phyloP scores from a whole-genome alignment of 2,113 vertebrate genomes.

The Microtus montanus region DNA sequence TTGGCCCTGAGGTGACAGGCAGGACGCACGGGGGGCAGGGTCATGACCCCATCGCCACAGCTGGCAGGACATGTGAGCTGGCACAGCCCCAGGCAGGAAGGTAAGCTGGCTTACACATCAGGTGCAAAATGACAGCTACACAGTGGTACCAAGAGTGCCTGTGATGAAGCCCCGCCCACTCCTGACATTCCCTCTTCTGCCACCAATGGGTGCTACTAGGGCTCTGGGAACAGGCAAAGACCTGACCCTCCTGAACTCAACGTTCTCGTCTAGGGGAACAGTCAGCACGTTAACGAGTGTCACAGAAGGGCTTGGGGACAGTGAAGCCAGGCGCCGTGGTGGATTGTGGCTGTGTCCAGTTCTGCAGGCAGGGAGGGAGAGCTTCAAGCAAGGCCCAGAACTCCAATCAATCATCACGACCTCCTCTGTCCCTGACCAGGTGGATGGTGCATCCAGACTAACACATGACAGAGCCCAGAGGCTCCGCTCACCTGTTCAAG shows the following conservation, averaged over 20 bases:
- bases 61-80: neutral
- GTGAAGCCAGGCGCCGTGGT: neutral
- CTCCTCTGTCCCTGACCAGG: neutral
- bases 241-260: neutral
- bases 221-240: neutral
- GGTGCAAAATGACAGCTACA: neutral
- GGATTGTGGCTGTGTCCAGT: neutral
- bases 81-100: neutral
- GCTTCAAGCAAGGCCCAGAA: neutral
- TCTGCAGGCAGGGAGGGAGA: neutral
- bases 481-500: neutral
- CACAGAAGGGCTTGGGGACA: neutral
- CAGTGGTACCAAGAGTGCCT: neutral
- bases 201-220: neutral
- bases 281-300: neutral
- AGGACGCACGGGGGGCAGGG: neutral
- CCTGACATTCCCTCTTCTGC: neutral
- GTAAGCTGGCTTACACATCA: neutral
- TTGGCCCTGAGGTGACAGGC: neutral
- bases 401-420: neutral
- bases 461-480: slow-evolving; percentile 29
- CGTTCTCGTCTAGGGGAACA: neutral
- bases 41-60: neutral
- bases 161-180: neutral
- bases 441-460: neutral